Percentiles rank a stretch among this genome's conserved stretches.
Evolutionary conservation across 2,797 vertebrate genomes (phyloP).

Genomic region (Echeneis naucrates): DNA sequence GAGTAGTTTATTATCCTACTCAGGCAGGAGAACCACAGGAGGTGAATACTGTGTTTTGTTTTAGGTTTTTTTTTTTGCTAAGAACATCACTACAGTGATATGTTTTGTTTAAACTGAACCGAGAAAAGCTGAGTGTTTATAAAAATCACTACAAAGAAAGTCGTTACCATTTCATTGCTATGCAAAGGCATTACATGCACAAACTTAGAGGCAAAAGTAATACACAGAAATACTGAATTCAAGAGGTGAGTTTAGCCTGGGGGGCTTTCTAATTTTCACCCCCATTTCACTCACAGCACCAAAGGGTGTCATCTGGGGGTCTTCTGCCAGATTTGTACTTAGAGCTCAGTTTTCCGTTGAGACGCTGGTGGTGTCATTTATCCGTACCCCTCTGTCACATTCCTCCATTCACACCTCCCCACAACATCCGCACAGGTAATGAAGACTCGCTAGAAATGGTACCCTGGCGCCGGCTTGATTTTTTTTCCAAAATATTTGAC

Average conservation of each 20-base stretch:
- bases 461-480: constrained; percentile 55
- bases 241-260: neutral
- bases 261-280: constrained; percentile 16
- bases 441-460: constrained; percentile 46
- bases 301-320: constrained; percentile 37
- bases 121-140: constrained; percentile 4
- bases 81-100: neutral
- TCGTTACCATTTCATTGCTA: neutral
- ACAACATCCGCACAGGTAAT: constrained; percentile 46
- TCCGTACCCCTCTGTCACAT: constrained; percentile 26
- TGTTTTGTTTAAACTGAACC: neutral
- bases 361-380: constrained; percentile 42
- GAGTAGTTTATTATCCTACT: constrained; percentile 91
- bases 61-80: neutral
- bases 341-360: constrained; percentile 37
- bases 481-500: constrained; percentile 69
- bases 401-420: constrained; percentile 39
- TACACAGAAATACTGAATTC: neutral
- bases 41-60: constrained; percentile 82
- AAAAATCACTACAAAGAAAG: constrained; percentile 11
- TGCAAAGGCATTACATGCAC: neutral
- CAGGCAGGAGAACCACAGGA: constrained; percentile 89
- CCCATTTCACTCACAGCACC: constrained; percentile 38
- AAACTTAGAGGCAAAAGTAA: neutral
- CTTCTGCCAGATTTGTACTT: constrained; percentile 23